phyloP scores from a whole-genome alignment of 1,140 invertebrate species.

The Cardiocondyla obscurior region DNA sequence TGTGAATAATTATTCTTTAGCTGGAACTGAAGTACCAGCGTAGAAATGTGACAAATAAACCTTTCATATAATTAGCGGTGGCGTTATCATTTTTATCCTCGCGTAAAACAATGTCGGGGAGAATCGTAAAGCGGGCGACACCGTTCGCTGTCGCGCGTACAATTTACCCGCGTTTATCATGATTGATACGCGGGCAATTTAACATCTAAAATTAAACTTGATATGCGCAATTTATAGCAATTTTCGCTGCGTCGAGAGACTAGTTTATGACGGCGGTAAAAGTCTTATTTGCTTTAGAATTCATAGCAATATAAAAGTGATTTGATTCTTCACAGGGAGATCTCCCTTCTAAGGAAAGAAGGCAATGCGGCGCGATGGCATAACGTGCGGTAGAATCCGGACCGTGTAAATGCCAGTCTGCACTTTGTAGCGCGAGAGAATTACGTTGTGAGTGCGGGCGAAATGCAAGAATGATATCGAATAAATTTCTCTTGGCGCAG shows the following conservation, averaged over 20 bases:
- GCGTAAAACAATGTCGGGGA: neutral
- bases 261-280: slow-evolving; percentile 27
- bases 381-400: neutral
- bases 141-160: neutral
- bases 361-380: neutral
- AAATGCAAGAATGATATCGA: slow-evolving; percentile 39
- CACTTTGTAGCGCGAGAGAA: slow-evolving; percentile 24
- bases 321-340: slow-evolving; percentile 37
- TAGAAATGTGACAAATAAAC: neutral
- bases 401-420: slow-evolving; percentile 22
- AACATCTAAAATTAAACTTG: slow-evolving; percentile 29
- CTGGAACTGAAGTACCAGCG: neutral
- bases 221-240: neutral
- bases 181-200: slow-evolving; percentile 18
- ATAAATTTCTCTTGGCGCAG: slow-evolving; percentile 32
- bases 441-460: slow-evolving; percentile 13
- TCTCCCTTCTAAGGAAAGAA: neutral
- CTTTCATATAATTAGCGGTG: neutral
- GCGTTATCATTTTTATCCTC: neutral
- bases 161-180: slow-evolving; percentile 8
- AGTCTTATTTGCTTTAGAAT: slow-evolving; percentile 31
- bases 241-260: neutral
- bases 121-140: neutral
- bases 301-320: slow-evolving; percentile 46
- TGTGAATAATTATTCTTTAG: neutral